phyloP scores from a whole-genome alignment of 2,113 vertebrate genomes.

The Thermophis baileyi region DNA sequence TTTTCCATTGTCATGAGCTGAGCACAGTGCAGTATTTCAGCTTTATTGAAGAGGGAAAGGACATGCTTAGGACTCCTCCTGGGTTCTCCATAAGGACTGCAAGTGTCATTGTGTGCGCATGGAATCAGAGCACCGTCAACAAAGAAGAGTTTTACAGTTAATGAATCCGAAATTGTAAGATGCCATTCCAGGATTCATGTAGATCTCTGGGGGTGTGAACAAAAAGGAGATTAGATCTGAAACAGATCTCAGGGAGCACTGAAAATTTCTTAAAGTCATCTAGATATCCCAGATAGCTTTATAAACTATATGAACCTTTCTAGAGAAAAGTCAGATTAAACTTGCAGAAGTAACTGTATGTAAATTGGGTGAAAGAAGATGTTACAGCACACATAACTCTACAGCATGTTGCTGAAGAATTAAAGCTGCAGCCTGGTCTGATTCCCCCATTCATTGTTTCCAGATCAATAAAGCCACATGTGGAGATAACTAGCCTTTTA shows the following conservation, averaged over 20 bases:
- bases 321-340: not conserved
- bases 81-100: not conserved
- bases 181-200: not conserved
- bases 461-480: not conserved
- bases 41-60: not conserved
- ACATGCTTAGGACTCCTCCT: not conserved
- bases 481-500: not conserved
- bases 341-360: not conserved
- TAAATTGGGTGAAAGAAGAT: not conserved
- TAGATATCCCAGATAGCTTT: not conserved
- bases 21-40: not conserved
- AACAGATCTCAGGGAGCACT: not conserved
- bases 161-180: not conserved
- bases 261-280: not conserved
- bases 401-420: not conserved
- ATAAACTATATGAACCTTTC: not conserved
- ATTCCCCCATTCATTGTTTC: not conserved
- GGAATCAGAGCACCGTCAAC: not conserved
- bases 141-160: not conserved
- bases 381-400: not conserved
- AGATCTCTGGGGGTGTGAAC: not conserved
- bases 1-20: not conserved
- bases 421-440: not conserved
- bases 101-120: not conserved
- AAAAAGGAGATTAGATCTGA: not conserved